Evolutionary conservation across 2,888 invertebrate genomes (phyloP), one percentile per base, ranked within the genome.

Genomic region (Meganola albula): DNA sequence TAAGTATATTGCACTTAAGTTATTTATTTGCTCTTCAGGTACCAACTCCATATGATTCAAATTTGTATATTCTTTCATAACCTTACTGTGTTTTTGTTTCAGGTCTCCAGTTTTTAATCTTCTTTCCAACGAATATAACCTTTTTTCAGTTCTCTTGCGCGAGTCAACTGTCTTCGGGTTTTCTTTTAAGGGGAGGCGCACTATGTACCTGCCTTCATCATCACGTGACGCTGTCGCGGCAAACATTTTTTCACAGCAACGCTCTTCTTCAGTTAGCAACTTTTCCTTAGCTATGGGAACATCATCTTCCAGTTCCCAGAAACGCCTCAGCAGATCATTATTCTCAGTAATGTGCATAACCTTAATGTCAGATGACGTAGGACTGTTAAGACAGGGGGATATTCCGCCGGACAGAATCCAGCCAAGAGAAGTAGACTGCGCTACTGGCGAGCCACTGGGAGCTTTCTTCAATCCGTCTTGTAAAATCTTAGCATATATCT

Each of bases 281-380:
- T 37, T 37, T 34, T 39, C 18, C n/a, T n/a, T n/a, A n/a, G n/a
- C n/a, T 10, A 40, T 12, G 7, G 37, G 34, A 25, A 34, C n/a
- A n/a, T n/a, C 11, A 25, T 48, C 45, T 43, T 53, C 48, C 16
- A 46, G 41, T 12, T 53, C 49, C 49, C 49, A 49, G 20, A 53
- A 49, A 18, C 27, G n/a, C 24, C 42, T 40, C 0, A 47, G 27
- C 29, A 45, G 29, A 24, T 45, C 37, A 35, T 52, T 47, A 0
- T 34, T 24, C 18, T 48, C 44, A 12, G 43, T 2, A 2, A 32
- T 38, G 11, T 46, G 40, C 16, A 31, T 33, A 24, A 44, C n/a
- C n/a, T n/a, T n/a, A n/a, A n/a, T n/a, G n/a, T n/a, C n/a, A n/a
- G n/a, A n/a, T n/a, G n/a, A n/a, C n/a, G n/a, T n/a, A n/a, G n/a